phyloP scores from a whole-genome alignment of 2,888 invertebrate species.

The Phragmatobia fuliginosa region DNA sequence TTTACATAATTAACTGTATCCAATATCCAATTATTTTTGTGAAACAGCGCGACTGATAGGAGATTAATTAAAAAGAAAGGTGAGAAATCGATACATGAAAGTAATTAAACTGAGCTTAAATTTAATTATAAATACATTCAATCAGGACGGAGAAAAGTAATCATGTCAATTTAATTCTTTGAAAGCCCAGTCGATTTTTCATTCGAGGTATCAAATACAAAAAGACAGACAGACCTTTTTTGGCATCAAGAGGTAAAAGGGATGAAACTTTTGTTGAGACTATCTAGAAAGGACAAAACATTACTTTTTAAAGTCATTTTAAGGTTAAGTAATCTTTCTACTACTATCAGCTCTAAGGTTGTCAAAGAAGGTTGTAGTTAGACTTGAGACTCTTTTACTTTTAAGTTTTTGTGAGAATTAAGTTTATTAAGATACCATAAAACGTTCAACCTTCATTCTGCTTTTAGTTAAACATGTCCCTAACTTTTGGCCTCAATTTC shows the following conservation, averaged over 20 bases:
- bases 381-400: neutral
- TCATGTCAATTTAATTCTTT: neutral
- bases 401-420: neutral
- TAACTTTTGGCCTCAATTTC: too few species aligned
- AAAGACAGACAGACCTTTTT: neutral
- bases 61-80: constrained; percentile 6
- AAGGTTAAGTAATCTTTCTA: neutral
- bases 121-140: neutral
- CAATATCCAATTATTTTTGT: constrained; percentile 1
- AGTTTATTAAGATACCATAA: neutral
- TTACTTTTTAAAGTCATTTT: neutral
- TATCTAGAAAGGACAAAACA: neutral
- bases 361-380: neutral
- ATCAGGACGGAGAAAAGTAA: neutral
- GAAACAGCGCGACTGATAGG: neutral
- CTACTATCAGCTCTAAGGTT: neutral
- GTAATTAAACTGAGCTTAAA: neutral
- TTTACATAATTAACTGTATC: neutral
- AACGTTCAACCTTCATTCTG: too few species aligned
- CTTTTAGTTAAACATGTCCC: too few species aligned
- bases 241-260: neutral
- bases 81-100: neutral
- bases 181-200: too few species aligned
- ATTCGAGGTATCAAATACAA: neutral
- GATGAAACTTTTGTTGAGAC: neutral